Base-by-base conservation (phyloP, 2,797 vertebrate species). In the Knipowitschia caucasica region DNA sequence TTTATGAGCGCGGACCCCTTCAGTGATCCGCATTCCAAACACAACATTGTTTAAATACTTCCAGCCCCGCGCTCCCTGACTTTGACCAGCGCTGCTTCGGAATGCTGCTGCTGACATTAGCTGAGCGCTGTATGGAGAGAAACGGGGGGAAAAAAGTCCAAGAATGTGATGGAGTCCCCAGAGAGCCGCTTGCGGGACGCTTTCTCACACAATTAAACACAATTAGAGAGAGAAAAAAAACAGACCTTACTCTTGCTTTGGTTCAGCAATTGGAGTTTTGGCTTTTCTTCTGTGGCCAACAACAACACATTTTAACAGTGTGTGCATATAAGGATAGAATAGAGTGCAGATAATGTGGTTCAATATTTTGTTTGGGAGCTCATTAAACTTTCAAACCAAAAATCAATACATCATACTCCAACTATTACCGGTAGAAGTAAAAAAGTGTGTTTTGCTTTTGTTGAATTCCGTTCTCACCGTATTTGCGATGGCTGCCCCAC, bases 401-500 rank as follows among this genome's bases (percentile, higher is more conserved):
- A n/a, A n/a, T n/a, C n/a, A n/a, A n/a, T n/a, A n/a, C n/a, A n/a
- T n/a, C n/a, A n/a, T n/a, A n/a, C n/a, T n/a, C n/a, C n/a, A n/a
- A n/a, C n/a, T n/a, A n/a, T n/a, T n/a, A n/a, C n/a, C n/a, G n/a
- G n/a, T n/a, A n/a, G n/a, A n/a, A n/a, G n/a, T n/a, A n/a, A n/a
- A n/a, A n/a, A n/a, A n/a, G n/a, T n/a, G n/a, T n/a, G n/a, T n/a
- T n/a, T 6, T 34, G 31, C 1, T 34, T 34, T 34, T 14, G 2
- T 10, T 24, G 21, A 14, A n/a, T 26, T 14, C 2, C 17, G n/a
- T 10, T 88, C 93, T 63, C 47, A 98, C 96, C 96, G 94, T 79
- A 75, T 94, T 84, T 98, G 95, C 2, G 96, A 98, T 0, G 95
- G 96, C 75, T 98, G 95, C 36, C 92, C 93, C 25, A 94, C 92